phyloP scores from a whole-genome alignment of 2,888 invertebrate species.

The Latheticus oryzae region DNA sequence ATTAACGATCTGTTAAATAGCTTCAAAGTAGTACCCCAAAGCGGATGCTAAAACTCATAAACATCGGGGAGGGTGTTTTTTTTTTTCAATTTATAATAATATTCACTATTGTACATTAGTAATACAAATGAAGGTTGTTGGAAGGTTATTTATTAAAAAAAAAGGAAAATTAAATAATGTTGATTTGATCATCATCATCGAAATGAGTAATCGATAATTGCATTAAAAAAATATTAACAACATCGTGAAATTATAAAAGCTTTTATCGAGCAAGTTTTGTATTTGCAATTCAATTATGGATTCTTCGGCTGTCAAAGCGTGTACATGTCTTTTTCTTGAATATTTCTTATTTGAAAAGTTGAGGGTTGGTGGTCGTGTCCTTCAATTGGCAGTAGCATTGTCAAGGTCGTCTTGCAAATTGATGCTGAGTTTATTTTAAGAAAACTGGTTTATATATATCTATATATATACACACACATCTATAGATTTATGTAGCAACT shows the following conservation, averaged over 20 bases:
- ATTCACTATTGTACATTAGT: too few relatives aligned
- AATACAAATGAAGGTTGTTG: constrained; percentile 1
- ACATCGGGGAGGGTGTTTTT: constrained; percentile 22
- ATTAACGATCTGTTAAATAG: constrained; percentile 32
- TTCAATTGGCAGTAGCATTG: constrained; percentile 33
- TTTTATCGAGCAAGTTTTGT: neutral
- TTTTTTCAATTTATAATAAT: too few relatives aligned
- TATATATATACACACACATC: too few relatives aligned
- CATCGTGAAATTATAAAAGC: constrained; percentile 2
- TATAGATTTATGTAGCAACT: constrained; percentile 41
- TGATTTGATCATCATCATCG: constrained; percentile 15
- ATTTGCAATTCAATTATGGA: constrained; percentile 33
- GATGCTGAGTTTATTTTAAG: constrained; percentile 38
- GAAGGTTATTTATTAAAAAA: constrained; percentile 12
- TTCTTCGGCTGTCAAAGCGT: constrained; percentile 20
- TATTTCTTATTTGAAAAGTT: constrained; percentile 15
- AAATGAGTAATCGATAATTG: too few relatives aligned
- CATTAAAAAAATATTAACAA: too few relatives aligned
- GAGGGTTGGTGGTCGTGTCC: constrained; percentile 34
- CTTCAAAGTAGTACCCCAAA: constrained; percentile 19
- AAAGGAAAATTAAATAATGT: too few relatives aligned
- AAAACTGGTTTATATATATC: constrained; percentile 42
- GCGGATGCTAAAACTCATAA: constrained; percentile 18
- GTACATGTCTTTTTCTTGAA: constrained; percentile 19
- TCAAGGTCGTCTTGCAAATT: constrained; percentile 37